Base-by-base conservation (phyloP, 2,797 vertebrate genomes). In the Holocentrus rufus region DNA sequence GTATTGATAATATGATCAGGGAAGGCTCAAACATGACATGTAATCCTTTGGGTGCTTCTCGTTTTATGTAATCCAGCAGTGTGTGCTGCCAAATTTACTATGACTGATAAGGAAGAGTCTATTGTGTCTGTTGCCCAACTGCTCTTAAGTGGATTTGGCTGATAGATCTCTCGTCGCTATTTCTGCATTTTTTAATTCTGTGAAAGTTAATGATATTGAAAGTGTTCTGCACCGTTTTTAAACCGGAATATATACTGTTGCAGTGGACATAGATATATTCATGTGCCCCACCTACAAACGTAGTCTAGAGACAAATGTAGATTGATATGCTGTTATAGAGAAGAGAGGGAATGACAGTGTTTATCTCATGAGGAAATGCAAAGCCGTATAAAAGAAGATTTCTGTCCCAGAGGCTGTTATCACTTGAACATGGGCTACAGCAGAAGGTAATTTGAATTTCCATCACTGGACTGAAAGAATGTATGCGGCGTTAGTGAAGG, bases 51-150 rank as follows among this genome's bases (percentile, higher is more conserved):
- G 46, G 22, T 3, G 11, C 47, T 59, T 36, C 1, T 53, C 23
- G 6, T 27, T 76, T 77, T 74, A 66, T 77, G 61, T 77, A 64
- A 86, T 73, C 27, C 47, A 42, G 61, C 49, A 3, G 69, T 31
- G 56, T 23, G 30, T 57, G 76, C 47, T 84, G 61, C 74, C 76
- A 79, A 67, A 85, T 84, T 46, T 72, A 77, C 74, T 72, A 55
- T 27, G 78, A 79, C 57, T 68, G 74, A 87, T 68, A 84, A 89
- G 88, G 88, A 91, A 90, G 58, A 42, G 86, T 88, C 83, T 72
- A 77, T 92, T 91, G 90, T 89, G 88, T 89, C 76, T 89, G 74
- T 79, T 77, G 42, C 56, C 70, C 65, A 72, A 61, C 72, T 84
- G 78, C 76, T 82, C 10, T 69, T 63, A 72, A 72, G 30, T 62